Base-by-base conservation (phyloP, 2,888 invertebrate genomes). In the Leptogaster cylindrica region DNA sequence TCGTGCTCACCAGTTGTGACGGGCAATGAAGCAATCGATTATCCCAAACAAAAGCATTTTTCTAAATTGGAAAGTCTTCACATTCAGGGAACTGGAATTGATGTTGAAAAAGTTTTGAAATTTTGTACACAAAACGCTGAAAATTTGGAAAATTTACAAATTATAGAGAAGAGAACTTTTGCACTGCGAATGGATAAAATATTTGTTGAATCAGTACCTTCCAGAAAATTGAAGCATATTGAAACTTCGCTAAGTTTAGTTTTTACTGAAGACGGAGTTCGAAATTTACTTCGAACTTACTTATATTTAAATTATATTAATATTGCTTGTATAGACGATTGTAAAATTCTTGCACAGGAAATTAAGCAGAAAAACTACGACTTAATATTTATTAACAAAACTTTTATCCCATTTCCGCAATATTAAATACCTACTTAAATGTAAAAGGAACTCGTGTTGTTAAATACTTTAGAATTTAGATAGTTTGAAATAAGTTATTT, bases 321-420 rank as follows among this genome's bases (percentile, higher is more conserved):
- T 39, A 68, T 71, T 25, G 64, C 55, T 10, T 71, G 71, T 50
- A 51, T 50, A 7, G 68, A 70, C 50, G 70, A 71, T 67, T 70
- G 67, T 41, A 44, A 18, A 6, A 31, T 33, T 27, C 20, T 71
- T 33, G 36, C 68, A 36, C 52, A 58, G 33, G 71, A 71, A 51
- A 61, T 71, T 18, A 67, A 33, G 16, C 64, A 67, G 1, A 65
- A 67, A 46, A 71, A 71, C 41, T 71, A 71, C 25, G 71, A 71
- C 66, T 64, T 71, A 50, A 68, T 68, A 6, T 71, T 70, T 66
- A 67, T 71, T 16, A 71, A 71, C 67, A 69, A 70, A 55, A 28
- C 39, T 27, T 52, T 65, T 27, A 70, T 70, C 46, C 66, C 70
- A 46, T 70, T 67, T 63, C 58, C n/a, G n/a, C n/a, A n/a, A n/a